These are phyloP conservation scores for Eulemur coronatus DNA, from an alignment of 2,797 vertebrate species.

Conservation along the genomic window DNA sequence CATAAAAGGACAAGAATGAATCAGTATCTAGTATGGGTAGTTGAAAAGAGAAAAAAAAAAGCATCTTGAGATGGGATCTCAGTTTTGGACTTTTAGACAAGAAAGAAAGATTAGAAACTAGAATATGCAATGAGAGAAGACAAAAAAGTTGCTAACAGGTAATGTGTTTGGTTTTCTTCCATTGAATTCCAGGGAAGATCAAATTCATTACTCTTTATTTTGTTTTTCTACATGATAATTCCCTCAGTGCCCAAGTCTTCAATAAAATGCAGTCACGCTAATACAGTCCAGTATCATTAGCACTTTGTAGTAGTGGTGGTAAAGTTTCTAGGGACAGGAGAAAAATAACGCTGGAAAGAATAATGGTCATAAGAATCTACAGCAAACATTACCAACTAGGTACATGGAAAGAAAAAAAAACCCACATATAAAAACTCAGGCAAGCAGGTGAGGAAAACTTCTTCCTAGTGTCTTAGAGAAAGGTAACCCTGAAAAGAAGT, in stretches of 20 bases:
- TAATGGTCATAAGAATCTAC: background rate
- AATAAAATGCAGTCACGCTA: background rate
- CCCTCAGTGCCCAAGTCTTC: background rate
- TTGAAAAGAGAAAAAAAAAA: background rate
- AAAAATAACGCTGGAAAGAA: background rate
- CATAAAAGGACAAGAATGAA: background rate
- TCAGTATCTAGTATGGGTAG: background rate
- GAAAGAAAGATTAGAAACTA: background rate
- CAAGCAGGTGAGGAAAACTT: background rate
- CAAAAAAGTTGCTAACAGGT: background rate
- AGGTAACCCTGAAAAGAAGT: background rate
- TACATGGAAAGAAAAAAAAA: too few species aligned
- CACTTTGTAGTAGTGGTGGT: background rate
- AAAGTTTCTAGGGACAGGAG: background rate
- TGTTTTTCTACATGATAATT: background rate
- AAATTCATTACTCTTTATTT: background rate
- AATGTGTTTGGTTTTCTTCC: background rate
- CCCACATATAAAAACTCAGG: background rate
- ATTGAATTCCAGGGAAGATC: background rate
- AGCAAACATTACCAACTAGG: background rate
- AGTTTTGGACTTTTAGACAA: background rate
- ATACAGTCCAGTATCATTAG: background rate
- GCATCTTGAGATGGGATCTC: too few species aligned
- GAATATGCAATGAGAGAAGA: background rate
- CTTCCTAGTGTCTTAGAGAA: background rate